phyloP scores from a whole-genome alignment of 2,797 vertebrate genomes.

The Luscinia megarhynchos region DNA sequence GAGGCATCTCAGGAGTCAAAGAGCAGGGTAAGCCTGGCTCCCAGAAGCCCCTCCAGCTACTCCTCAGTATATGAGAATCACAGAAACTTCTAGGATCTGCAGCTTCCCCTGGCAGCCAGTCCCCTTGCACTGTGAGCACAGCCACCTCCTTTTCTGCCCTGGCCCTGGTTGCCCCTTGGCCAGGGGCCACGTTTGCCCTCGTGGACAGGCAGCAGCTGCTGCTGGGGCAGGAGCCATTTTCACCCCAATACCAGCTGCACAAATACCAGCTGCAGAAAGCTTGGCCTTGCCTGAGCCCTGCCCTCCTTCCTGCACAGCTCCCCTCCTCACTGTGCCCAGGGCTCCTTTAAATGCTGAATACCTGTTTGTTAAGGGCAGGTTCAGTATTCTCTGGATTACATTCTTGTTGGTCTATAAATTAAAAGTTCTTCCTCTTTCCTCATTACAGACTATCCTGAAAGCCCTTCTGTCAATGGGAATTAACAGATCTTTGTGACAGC shows the following conservation, averaged over 20 bases:
- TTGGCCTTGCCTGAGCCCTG: neutral
- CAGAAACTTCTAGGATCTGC: neutral
- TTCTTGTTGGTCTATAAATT: neutral
- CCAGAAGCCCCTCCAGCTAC: rapidly evolving
- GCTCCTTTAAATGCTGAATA: neutral
- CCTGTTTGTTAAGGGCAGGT: neutral
- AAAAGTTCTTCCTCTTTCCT: conserved; percentile 44
- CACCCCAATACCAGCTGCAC: neutral
- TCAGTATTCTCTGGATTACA: neutral
- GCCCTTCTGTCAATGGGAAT: neutral
- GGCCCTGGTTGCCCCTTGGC: neutral
- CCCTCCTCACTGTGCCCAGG: rapidly evolving
- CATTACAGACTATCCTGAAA: neutral
- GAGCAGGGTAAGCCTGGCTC: neutral
- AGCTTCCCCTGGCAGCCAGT: neutral
- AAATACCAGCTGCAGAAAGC: neutral
- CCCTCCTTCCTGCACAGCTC: neutral
- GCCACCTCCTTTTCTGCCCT: neutral
- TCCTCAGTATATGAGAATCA: neutral
- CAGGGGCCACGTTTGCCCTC: rapidly evolving
- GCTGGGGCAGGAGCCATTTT: neutral
- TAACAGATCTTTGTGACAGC: conserved; percentile 29
- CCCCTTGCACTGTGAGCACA: neutral
- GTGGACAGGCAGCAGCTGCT: neutral
- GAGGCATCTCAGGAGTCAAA: neutral